A percentile compares a stretch with the other conserved stretches of the same genome.
These are phyloP conservation scores for Ciona savignyi DNA, from an alignment of 23 tunicate species.

Conservation along the genomic window DNA sequence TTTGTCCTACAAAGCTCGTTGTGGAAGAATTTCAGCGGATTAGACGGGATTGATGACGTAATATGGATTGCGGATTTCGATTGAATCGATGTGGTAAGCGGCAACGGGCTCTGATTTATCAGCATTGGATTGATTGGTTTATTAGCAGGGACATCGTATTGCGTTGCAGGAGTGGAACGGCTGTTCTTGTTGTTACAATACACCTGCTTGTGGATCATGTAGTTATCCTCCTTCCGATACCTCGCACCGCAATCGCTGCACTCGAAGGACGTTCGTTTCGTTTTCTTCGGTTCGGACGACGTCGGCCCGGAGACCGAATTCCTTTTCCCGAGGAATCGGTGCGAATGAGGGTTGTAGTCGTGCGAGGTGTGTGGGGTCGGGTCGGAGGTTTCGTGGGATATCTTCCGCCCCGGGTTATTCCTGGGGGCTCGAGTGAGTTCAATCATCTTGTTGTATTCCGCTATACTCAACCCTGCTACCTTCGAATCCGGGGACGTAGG, in stretches of 20 bases:
- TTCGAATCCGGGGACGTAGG: neutral
- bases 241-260: conserved; percentile 66
- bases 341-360: neutral
- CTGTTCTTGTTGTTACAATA: conserved; percentile 41
- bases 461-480: conserved; percentile 4
- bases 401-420: neutral
- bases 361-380: neutral
- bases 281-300: conserved; percentile 12
- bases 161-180: neutral
- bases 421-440: conserved; percentile 33
- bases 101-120: neutral
- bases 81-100: neutral
- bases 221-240: conserved; percentile 55
- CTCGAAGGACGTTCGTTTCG: conserved; percentile 29
- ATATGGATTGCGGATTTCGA: neutral
- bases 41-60: neutral
- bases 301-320: conserved; percentile 2
- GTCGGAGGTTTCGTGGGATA: neutral
- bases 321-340: conserved; percentile 14
- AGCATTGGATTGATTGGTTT: neutral
- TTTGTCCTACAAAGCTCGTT: conserved; percentile 49
- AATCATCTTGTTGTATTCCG: conserved; percentile 31
- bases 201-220: conserved; percentile 37
- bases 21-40: conserved; percentile 11
- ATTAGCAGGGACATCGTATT: neutral